Conservation (phyloP, 2,797 vertebrate genomes). For the Neomorphus geoffroyi region DNA sequence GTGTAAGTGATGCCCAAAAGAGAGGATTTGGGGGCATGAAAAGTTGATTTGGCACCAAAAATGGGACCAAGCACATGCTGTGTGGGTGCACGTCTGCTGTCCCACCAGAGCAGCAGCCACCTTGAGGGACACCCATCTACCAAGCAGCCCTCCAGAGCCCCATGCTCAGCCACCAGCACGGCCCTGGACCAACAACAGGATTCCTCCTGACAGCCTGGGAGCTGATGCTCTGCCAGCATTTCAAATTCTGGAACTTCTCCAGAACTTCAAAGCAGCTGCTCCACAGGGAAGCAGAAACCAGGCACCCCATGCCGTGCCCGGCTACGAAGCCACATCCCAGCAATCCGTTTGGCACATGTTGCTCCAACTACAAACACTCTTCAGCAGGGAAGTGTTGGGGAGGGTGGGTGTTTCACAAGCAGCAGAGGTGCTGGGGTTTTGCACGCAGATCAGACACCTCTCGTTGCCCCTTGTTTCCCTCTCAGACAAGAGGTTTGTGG, state of each 20-base stretch:
- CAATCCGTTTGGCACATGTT: background rate
- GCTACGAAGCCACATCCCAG: background rate
- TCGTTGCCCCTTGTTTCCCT: background rate
- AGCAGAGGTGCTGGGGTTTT: background rate
- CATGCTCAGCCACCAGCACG: accelerated
- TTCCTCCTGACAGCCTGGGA: accelerated
- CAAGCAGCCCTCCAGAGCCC: background rate
- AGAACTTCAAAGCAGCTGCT: slow-evolving; percentile 5
- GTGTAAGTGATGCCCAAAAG: background rate
- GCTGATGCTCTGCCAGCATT: background rate
- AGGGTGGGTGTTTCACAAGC: background rate
- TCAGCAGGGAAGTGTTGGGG: background rate
- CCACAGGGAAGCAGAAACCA: background rate
- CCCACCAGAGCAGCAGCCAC: background rate
- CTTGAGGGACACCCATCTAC: background rate
- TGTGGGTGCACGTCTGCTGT: background rate
- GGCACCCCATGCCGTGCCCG: background rate
- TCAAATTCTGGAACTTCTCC: background rate
- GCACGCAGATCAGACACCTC: background rate
- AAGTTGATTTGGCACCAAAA: background rate
- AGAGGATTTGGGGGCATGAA: background rate
- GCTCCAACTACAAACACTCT: background rate
- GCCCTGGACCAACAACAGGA: background rate
- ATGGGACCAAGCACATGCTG: accelerated
- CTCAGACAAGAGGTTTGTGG: background rate